A percentile compares a stretch with the other conserved stretches of the same genome.
phyloP scores from a whole-genome alignment of 1,140 invertebrate species.

The Dicyema japonicum region DNA sequence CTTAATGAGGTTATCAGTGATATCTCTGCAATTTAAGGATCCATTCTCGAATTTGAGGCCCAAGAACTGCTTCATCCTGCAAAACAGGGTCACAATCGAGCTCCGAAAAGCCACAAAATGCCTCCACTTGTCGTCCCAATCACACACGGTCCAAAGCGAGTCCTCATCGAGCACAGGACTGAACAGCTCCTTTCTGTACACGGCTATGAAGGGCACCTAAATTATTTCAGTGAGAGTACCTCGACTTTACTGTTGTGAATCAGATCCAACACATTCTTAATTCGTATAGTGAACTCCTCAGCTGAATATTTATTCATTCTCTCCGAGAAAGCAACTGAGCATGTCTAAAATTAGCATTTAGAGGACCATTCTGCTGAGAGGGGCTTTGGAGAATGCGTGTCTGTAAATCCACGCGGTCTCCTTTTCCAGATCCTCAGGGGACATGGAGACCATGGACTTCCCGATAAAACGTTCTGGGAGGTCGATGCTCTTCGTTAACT shows the following conservation, averaged over 20 bases:
- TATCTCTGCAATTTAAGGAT: too few relatives aligned
- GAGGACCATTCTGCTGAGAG: too few relatives aligned
- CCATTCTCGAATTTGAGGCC: too few relatives aligned
- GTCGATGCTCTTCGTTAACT: constrained; percentile 31
- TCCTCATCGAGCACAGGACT: constrained; percentile 65
- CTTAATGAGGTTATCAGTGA: too few relatives aligned
- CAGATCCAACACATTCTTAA: constrained; percentile 3
- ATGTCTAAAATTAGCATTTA: too few relatives aligned
- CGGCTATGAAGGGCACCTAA: constrained; percentile 72
- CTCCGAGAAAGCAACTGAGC: not conserved
- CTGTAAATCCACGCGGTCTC: constrained; percentile 92
- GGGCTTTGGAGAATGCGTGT: constrained; percentile 65
- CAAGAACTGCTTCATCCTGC: too few relatives aligned
- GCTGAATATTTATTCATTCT: too few relatives aligned
- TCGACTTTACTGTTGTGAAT: constrained; percentile 4
- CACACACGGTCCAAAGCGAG: constrained; percentile 82
- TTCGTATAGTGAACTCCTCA: too few relatives aligned
- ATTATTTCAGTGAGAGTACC: too few relatives aligned
- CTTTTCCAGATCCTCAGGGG: constrained; percentile 44
- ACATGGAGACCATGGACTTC: constrained; percentile 11
- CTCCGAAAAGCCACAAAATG: too few relatives aligned
- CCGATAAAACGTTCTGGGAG: constrained; percentile 22
- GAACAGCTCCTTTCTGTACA: constrained; percentile 88
- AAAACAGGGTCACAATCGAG: too few relatives aligned
- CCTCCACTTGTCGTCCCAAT: constrained; percentile 51